phyloP scores from a whole-genome alignment of 1,140 invertebrate genomes.

The Manduca sexta region DNA sequence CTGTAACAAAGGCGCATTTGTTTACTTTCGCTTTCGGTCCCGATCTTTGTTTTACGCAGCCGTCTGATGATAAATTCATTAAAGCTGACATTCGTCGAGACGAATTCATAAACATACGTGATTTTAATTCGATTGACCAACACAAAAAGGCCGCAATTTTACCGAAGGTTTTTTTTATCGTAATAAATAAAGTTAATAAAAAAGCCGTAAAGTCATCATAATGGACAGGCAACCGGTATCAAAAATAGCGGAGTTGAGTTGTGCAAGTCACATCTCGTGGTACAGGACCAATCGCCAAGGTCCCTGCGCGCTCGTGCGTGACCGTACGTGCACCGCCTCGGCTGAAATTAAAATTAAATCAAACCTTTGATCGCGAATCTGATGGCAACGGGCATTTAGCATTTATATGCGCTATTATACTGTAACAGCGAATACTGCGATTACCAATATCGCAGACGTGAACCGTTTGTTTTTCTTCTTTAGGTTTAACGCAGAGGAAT shows the following conservation, averaged over 20 bases:
- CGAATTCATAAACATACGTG: not conserved
- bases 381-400: no score
- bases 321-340: conserved; percentile 41
- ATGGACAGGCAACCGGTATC: conserved; percentile 27
- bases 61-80: no score
- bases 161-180: conserved; percentile 1
- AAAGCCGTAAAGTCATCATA: conserved; percentile 21
- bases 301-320: conserved; percentile 46
- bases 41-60: not conserved
- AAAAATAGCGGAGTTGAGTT: conserved; percentile 51
- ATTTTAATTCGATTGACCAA: not conserved
- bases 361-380: not conserved
- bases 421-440: no score
- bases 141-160: not conserved
- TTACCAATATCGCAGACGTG: no score
- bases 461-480: no score
- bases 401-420: no score
- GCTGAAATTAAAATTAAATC: conserved; percentile 25
- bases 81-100: not conserved
- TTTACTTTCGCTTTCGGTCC: not conserved
- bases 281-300: conserved; percentile 53
- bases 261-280: conserved; percentile 59
- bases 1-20: not conserved
- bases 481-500: no score
- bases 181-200: conserved; percentile 9